A percentile compares a stretch with the other conserved stretches of the same genome.
Evolutionary conservation across 1,140 invertebrate genomes (phyloP).

Genomic region (Tetraneura akinire): DNA sequence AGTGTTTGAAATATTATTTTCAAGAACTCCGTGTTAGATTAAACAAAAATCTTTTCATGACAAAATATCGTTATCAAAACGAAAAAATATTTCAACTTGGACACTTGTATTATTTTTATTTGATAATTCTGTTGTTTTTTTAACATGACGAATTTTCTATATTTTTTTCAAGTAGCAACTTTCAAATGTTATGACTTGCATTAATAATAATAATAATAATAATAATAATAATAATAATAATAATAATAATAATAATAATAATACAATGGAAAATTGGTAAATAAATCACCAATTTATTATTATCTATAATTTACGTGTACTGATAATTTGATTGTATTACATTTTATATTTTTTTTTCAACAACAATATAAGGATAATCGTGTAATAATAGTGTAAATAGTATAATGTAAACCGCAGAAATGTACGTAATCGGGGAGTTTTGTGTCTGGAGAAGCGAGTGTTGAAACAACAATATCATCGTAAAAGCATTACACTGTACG

Average conservation of each 20-base stretch:
- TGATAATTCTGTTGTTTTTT: not conserved
- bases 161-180: too few species aligned
- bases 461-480: not conserved
- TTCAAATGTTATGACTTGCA: too few species aligned
- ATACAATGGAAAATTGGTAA: too few species aligned
- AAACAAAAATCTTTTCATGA: not conserved
- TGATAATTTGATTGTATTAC: not conserved
- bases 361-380: not conserved
- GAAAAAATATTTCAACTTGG: not conserved
- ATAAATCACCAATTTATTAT: too few species aligned
- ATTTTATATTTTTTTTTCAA: not conserved
- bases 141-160: not conserved
- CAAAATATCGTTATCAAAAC: not conserved
- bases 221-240: too few species aligned
- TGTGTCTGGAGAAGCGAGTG: not conserved
- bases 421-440: not conserved
- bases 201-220: too few species aligned
- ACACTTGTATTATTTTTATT: not conserved
- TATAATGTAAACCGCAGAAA: constrained; percentile 24
- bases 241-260: too few species aligned
- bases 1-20: too few species aligned
- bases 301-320: not conserved
- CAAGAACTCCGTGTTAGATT: not conserved
- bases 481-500: not conserved
- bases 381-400: not conserved